Evolutionary conservation across 2,113 vertebrate species (phyloP), one percentile per base, ranked within the genome.

Genomic region (Octodon degus): DNA sequence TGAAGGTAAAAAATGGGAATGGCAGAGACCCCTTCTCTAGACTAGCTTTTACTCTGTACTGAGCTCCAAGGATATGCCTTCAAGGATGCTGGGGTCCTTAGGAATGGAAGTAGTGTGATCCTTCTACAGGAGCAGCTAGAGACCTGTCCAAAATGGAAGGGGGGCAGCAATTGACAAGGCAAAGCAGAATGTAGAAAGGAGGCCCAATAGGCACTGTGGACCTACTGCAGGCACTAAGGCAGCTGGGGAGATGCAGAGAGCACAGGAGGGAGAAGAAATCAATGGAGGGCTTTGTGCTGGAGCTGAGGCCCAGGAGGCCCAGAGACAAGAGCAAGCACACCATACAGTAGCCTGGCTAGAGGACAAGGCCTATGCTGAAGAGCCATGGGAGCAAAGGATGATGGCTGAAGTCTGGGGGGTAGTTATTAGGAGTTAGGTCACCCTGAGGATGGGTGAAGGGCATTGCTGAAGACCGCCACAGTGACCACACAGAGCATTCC

Each of bases 31-130:
- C 86, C 30, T 94, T 37, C 58, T 76, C 22, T 80, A 60, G 60
- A 16, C 53, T 96, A 95, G 67, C 72, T 93, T n/a, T 95, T 10
- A 88, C 74, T 90, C 76, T 93, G 50, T 93, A n/a, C 74, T 83
- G n/a, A 90, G 43, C 37, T 60, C 16, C 81, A 92, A 94, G 90
- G 65, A 92, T 87, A 76, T 90, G 47, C 63, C 70, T 93, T 1
- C 0, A 80, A 62, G n/a, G 72, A 7, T 81, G 19, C 14, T 62
- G 37, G 34, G 24, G 34, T 92, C 37, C 90, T 93, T 92, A 6
- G 76, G 88, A 19, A 6, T 87, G 22, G 58, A 94, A 91, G 88
- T 30, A 92, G 53, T 91, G 43, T 63, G 74, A 92, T 91, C 40
- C 67, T 47, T 94, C 82, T 91, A 50, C 5, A 10, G 62, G 40